Evolutionary conservation across 2,113 vertebrate species (phyloP).

Genomic region (Zosterops pallidus): DNA sequence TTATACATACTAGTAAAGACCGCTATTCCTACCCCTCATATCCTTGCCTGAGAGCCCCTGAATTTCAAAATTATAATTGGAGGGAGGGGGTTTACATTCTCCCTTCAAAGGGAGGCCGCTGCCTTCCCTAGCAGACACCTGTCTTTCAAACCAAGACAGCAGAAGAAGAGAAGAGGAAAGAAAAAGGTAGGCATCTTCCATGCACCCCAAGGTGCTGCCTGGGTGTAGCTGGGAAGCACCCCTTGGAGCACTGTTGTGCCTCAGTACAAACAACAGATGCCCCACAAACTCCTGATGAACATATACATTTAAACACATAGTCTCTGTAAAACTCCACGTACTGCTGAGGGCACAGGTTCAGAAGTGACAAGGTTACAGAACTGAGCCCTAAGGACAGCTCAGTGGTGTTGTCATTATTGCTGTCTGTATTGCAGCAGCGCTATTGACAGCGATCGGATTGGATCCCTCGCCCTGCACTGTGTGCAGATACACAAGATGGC

Average conservation of each 20-base stretch:
- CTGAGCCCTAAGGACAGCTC: not conserved
- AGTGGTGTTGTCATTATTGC: not conserved
- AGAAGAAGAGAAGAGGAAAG: not conserved
- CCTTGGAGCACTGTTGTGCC: not conserved
- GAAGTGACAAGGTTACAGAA: not conserved
- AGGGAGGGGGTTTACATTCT: not conserved
- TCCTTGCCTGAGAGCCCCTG: not conserved
- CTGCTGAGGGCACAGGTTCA: not conserved
- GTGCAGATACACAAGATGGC: not conserved
- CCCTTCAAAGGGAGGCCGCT: not conserved
- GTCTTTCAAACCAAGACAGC: not conserved
- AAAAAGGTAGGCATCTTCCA: not conserved
- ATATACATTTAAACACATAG: fast-evolving
- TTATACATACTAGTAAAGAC: not conserved
- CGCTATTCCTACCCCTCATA: not conserved
- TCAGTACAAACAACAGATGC: not conserved
- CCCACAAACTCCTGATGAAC: not conserved
- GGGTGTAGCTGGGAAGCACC: not conserved
- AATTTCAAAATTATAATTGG: not conserved
- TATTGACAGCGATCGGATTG: not conserved
- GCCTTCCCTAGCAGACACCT: not conserved
- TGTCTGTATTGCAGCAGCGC: not conserved
- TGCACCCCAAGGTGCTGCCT: not conserved
- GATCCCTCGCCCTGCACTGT: not conserved
- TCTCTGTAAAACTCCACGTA: not conserved